phyloP scores from a whole-genome alignment of 2,888 invertebrate genomes.

The Drosophila borborema region DNA sequence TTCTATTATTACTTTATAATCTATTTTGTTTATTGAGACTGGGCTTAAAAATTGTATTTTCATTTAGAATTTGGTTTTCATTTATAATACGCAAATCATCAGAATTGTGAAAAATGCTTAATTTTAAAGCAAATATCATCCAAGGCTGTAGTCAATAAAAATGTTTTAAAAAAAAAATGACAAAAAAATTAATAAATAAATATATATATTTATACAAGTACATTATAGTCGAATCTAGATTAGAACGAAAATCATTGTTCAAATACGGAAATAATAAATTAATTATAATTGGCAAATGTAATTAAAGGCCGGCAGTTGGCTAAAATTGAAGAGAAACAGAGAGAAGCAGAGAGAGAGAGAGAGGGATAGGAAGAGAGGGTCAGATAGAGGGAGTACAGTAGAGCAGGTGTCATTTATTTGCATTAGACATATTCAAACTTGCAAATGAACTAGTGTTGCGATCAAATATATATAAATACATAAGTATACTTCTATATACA shows the following conservation, averaged over 20 bases:
- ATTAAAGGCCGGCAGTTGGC: conserved; percentile 22
- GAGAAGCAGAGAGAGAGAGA: not conserved
- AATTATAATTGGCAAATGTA: conserved; percentile 37
- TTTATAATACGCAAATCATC: not conserved
- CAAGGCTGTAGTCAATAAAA: not conserved
- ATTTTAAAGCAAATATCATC: not conserved
- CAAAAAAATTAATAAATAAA: not conserved
- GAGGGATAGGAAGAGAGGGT: not conserved
- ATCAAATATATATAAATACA: not conserved
- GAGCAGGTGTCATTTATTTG: conserved; percentile 13
- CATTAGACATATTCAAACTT: not conserved
- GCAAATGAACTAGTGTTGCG: conserved; percentile 2
- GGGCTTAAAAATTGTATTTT: not conserved
- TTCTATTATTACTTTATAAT: not conserved
- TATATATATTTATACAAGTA: not conserved
- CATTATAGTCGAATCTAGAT: not conserved
- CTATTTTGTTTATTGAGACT: not conserved
- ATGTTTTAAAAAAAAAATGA: not conserved
- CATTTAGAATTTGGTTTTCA: not conserved
- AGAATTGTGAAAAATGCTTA: not conserved
- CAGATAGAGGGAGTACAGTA: not conserved
- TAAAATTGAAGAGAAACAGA: not conserved
- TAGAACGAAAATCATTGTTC: conserved; percentile 1
- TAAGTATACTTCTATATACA: not conserved
- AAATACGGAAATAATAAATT: conserved; percentile 16